Evolutionary conservation across 1,140 invertebrate species (phyloP), one percentile per base, ranked within the genome.

Genomic region (Ctenoplectra terminalis): DNA sequence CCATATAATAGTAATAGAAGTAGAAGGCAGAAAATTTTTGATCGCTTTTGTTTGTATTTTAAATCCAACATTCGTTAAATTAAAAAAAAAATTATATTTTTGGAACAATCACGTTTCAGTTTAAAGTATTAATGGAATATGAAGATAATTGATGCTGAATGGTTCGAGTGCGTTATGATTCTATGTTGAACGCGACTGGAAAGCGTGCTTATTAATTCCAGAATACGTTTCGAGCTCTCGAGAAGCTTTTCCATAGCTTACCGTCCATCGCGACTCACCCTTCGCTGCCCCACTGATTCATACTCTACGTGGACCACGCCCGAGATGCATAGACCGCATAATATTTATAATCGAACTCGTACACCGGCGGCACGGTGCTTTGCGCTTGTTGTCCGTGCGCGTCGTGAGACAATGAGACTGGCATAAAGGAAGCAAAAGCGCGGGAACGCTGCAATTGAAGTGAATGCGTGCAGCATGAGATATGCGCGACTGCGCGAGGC

Each of bases 281-380:
- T 34, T 52, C 69, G 23, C 80, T 63, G 60, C 52, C 67, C 78
- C 75, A 60, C 69, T 91, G 89, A 91, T 91, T 92, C 87, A 90
- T 91, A 78, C 46, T 37, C 75, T 77, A 63, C 71, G 71, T 73
- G 85, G 83, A 85, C 90, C 90, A 90, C 90, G 87, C 90, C 87
- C 85, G 86, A 81, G 85, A 81, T 58, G 69, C 69, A 78, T 40
- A 17, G 52, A 23, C 60, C 34, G 70, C 64, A 56, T 83, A 67
- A 87, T 90, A 88, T 91, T 91, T 91, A 91, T 90, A 90, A 90
- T 89, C 83, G 84, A 79, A 71, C 67, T 77, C 82, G 80, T 72
- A 70, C 34, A 69, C 54, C 37, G 66, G 20, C 58, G 5, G 34
- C 34, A 37, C 26, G 17, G 26, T 26, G 9, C n/a, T 34, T 34